Percentiles rank a stretch among this genome's conserved stretches.
Conservation (phyloP, 2,113 vertebrate species). For the Stigmatopora argus region DNA sequence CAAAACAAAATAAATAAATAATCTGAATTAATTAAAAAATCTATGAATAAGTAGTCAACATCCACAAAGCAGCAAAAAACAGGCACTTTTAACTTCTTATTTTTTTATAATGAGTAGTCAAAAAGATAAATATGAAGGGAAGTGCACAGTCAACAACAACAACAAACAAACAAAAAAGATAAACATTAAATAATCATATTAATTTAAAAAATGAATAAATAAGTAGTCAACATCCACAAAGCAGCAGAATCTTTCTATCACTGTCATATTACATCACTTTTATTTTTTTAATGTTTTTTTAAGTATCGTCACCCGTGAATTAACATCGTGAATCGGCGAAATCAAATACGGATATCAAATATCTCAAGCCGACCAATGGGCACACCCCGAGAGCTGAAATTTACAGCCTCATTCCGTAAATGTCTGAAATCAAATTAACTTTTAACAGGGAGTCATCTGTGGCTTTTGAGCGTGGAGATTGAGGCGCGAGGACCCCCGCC, state of each 20-base stretch:
- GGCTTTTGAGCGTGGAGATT: conserved; percentile 64
- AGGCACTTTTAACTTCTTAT: too few relatives aligned
- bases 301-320: conserved; percentile 43
- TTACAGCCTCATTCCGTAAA: conserved; percentile 63
- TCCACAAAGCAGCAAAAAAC: not conserved
- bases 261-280: conserved; percentile 22
- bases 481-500: conserved; percentile 22
- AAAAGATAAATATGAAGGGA: too few relatives aligned
- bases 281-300: not conserved
- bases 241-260: conserved; percentile 12
- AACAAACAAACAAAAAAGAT: too few relatives aligned
- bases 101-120: too few relatives aligned
- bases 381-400: conserved; percentile 50
- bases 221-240: too few relatives aligned
- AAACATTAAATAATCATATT: too few relatives aligned
- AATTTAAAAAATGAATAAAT: too few relatives aligned
- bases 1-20: too few relatives aligned
- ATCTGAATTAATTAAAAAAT: too few relatives aligned
- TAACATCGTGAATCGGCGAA: conserved; percentile 50
- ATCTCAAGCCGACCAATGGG: conserved; percentile 53
- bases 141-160: too few relatives aligned
- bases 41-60: too few relatives aligned
- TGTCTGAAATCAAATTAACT: conserved; percentile 70
- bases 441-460: conserved; percentile 70
- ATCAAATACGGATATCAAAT: conserved; percentile 47